A percentile compares a stretch with the other conserved stretches of the same genome.
Conservation (phyloP, 2,888 invertebrate genomes). For the Boloria euphrosyne region DNA sequence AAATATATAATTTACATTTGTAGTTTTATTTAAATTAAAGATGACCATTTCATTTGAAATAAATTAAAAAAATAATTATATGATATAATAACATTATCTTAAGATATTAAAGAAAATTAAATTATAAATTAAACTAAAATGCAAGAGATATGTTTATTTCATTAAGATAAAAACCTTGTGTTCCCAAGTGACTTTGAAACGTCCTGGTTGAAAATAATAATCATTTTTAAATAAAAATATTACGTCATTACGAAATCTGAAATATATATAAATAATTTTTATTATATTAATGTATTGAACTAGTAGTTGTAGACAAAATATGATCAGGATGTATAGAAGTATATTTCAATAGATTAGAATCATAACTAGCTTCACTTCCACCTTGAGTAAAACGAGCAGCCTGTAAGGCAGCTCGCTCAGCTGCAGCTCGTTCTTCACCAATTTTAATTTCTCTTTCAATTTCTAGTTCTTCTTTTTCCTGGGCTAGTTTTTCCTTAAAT, state of each 20-base stretch:
- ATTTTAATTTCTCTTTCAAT: slow-evolving; percentile 60
- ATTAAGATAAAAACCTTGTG: too few relatives aligned
- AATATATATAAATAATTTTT: slow-evolving; percentile 12
- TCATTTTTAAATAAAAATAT: too few relatives aligned
- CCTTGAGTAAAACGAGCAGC: slow-evolving; percentile 56
- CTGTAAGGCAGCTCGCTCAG: slow-evolving; percentile 62
- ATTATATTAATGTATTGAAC: slow-evolving; percentile 47
- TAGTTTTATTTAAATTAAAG: too few relatives aligned
- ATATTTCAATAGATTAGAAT: slow-evolving; percentile 67
- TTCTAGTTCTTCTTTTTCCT: slow-evolving; percentile 62
- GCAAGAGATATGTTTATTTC: too few relatives aligned
- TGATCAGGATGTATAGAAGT: slow-evolving; percentile 51
- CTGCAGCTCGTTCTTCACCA: slow-evolving; percentile 63
- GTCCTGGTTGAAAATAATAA: too few relatives aligned
- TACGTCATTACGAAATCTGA: neutral
- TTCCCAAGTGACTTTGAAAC: too few relatives aligned
- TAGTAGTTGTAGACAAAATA: slow-evolving; percentile 45
- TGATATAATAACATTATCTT: too few relatives aligned
- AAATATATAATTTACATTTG: too few relatives aligned
- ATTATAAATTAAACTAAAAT: too few relatives aligned
- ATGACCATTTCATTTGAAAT: too few relatives aligned
- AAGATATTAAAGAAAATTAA: too few relatives aligned
- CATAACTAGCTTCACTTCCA: slow-evolving; percentile 71
- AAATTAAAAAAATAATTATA: too few relatives aligned
- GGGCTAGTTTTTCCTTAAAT: slow-evolving; percentile 56